Base-by-base conservation (phyloP, 2,888 invertebrate species). In the Limnephilus auricula region DNA sequence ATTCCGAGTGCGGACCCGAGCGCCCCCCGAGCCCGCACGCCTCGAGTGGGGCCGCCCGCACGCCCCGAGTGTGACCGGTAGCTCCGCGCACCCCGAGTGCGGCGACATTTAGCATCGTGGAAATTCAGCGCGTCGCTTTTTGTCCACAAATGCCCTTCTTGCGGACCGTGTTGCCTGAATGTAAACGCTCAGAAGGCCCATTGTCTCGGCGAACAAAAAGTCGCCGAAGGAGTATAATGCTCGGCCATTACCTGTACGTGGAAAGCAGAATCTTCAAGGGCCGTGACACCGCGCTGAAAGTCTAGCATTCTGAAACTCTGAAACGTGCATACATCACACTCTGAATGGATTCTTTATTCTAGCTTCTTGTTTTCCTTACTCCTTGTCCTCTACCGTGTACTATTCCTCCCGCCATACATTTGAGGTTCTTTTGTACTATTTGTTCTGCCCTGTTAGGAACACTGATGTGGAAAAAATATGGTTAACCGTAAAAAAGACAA, bases 121-220 rank as follows among this genome's bases (percentile, higher is more conserved):
- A 89, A 89, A 89, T 80, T 80, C 89, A 89, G 82, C 37, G 80
- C 80, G 89, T 78, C 80, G 45, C 80, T 79, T 89, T 80, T 89
- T 40, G 30, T 80, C 82, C 89, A 89, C 89, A 40, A 40, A 80
- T 80, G 45, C 80, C 80, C 89, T 80, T 79, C 89, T 37, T 25
- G 79, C 85, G 84, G 86, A 90, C 89, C 84, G 80, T 92, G 92
- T 92, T 90, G 84, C 31, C 79, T 90, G 90, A 90, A 92, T 90
- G 90, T 89, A 82, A 90, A 87, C 89, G 92, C 80, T 90, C 90
- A 32, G 89, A 92, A 86, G 65, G 92, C 89, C 82, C 89, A 90
- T 92, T 90, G 90, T 92, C 92, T 92, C 80, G 85, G 88, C 79
- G 85, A 83, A 91, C 83, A 80, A 89, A 89, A 89, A 89, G 87